Base-by-base conservation (phyloP, 2,888 invertebrate species). In the Amphiduros pacificus region DNA sequence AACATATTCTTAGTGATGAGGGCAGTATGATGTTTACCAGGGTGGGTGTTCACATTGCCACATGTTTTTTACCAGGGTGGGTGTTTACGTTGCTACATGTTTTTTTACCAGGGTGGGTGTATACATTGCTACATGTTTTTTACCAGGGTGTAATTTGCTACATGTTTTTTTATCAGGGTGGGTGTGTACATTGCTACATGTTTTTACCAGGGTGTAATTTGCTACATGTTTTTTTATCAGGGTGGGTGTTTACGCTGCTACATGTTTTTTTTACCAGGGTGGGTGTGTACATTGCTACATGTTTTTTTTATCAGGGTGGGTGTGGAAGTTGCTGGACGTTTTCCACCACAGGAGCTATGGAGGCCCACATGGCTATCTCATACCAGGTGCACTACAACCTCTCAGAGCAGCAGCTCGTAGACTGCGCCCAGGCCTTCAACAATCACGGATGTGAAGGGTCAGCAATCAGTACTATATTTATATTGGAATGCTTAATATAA, bases 321-420 rank as follows among this genome's bases (percentile, higher is more conserved):
- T 55, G 55, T 26, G 55, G 55, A 6, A 55, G 55, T 26, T 55
- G 55, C 28, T 55, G 55, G 55, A 55, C 55, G 14, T 55, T 55
- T 27, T 55, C 55, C 3, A 55, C 55, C 2, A 55, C 55, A 2
- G 55, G 55, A 17, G 40, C 41, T 24, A 55, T 55, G 55, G 55
- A 55, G 24, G 55, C 55, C 17, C 55, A 55, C 41, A 55, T 55
- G 55, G 55, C 55, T 5, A 55, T 55, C 9, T n/a, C 14, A 27
- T 41, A 14, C 41, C 40, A 41, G 28, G 41, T 24, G 24, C 1
- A 41, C 2, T 55, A 27, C 9, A 55, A 55, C 27, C 27, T 55
- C 1, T 55, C 55, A 11, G 55, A 55, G 41, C 55, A 55, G 27
- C 55, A 55, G 27, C 24, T 55, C 2, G 44, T 55, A 20, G 55